phyloP scores from a whole-genome alignment of 1,140 invertebrate genomes.

The Bombus confusus region DNA sequence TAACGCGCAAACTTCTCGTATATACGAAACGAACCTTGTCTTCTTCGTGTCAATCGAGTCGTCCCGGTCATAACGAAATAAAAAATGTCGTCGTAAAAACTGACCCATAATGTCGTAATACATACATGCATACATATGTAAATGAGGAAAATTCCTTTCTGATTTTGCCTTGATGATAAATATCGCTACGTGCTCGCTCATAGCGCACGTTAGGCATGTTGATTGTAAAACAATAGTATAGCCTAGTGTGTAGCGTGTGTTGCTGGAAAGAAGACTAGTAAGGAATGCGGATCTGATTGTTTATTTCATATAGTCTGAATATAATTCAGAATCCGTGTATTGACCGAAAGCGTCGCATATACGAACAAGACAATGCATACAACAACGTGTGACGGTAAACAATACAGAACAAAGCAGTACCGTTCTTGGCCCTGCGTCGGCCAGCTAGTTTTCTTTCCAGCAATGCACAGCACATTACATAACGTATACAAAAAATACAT shows the following conservation, averaged over 20 bases:
- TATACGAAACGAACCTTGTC: background rate
- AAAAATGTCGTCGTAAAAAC: background rate
- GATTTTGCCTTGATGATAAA: background rate
- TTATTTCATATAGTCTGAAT: background rate
- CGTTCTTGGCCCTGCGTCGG: too few relatives aligned
- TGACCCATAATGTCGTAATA: background rate
- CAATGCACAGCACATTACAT: too few relatives aligned
- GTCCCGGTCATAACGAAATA: background rate
- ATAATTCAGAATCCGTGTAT: too few relatives aligned
- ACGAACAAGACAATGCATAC: too few relatives aligned
- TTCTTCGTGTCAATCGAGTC: background rate
- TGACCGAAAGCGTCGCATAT: too few relatives aligned
- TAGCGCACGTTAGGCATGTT: background rate
- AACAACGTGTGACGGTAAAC: too few relatives aligned
- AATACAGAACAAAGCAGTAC: too few relatives aligned
- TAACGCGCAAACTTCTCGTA: background rate
- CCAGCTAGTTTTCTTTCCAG: too few relatives aligned
- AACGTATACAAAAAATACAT: too few relatives aligned
- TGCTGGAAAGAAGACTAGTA: too few relatives aligned
- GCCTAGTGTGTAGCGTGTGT: too few relatives aligned
- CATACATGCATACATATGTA: background rate
- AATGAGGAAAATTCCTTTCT: slow-evolving; percentile 2
- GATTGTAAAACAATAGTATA: background rate
- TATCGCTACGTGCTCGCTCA: too few relatives aligned
- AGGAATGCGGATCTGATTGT: background rate